Percentiles rank a stretch among this genome's conserved stretches.
phyloP scores from a whole-genome alignment of 1,140 invertebrate genomes.

The Lepidurus packardi region DNA sequence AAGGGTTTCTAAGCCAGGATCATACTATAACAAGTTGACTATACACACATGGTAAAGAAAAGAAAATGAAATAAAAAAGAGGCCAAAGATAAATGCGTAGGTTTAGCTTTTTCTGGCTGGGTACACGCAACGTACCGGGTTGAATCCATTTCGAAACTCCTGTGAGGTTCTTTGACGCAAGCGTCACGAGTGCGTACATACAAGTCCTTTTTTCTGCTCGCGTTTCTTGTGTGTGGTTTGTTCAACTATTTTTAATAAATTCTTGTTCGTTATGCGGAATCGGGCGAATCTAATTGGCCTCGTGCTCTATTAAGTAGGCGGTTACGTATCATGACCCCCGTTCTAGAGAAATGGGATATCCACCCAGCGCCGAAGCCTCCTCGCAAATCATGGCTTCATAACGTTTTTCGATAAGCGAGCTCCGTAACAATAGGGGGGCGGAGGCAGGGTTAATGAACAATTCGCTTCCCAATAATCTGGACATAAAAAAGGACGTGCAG shows the following conservation, averaged over 20 bases:
- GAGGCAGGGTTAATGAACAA: slow-evolving; percentile 3
- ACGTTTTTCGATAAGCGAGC: not conserved
- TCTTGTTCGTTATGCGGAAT: not conserved
- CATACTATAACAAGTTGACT: not conserved
- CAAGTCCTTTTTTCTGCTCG: no score
- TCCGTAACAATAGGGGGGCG: not conserved
- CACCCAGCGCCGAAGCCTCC: not conserved
- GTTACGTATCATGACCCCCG: not conserved
- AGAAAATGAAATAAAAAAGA: no score
- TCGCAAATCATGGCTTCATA: not conserved
- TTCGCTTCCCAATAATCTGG: not conserved
- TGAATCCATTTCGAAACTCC: no score
- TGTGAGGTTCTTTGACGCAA: no score
- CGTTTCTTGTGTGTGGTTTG: not conserved
- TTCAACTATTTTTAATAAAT: not conserved
- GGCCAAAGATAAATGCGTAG: no score
- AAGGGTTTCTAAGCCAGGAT: not conserved
- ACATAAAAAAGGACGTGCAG: not conserved
- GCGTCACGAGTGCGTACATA: no score
- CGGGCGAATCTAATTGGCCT: not conserved
- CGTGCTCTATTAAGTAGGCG: slow-evolving; percentile 17
- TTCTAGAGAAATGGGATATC: not conserved
- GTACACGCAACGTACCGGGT: no score
- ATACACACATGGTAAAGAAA: no score
- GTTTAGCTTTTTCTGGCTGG: no score